Percentiles rank a stretch among this genome's conserved stretches.
Evolutionary conservation across 2,113 vertebrate genomes (phyloP).

Genomic region (Grammomys dolichurus): DNA sequence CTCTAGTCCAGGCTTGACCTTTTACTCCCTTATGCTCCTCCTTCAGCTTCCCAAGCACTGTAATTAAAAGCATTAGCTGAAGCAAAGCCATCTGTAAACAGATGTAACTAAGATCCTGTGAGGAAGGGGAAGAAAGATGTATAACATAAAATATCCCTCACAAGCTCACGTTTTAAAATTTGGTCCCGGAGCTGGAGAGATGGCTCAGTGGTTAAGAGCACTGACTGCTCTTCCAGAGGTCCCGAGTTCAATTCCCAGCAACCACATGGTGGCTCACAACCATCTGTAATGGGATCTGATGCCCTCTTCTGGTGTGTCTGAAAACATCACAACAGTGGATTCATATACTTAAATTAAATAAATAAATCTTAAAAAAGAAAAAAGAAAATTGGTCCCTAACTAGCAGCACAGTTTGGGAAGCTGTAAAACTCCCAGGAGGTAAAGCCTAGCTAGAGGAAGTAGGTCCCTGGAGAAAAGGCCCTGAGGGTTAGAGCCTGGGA

Average conservation of each 20-base stretch:
- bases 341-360: too few relatives aligned
- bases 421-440: too few relatives aligned
- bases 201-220: too few relatives aligned
- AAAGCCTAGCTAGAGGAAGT: background rate
- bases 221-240: too few relatives aligned
- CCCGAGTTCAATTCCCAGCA: too few relatives aligned
- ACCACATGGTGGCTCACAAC: too few relatives aligned
- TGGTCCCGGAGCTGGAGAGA: too few relatives aligned
- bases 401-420: background rate
- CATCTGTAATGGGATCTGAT: too few relatives aligned
- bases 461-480: background rate
- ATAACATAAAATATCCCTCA: background rate
- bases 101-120: background rate
- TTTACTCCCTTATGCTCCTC: background rate
- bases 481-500: background rate
- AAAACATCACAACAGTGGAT: too few relatives aligned
- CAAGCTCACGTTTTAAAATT: background rate
- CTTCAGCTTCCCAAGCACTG: background rate
- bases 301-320: too few relatives aligned
- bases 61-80: background rate
- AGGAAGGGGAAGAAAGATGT: too few relatives aligned
- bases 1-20: background rate
- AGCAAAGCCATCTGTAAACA: conserved; percentile 1
- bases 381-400: background rate
- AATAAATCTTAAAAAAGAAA: too few relatives aligned